A percentile compares a stretch with the other conserved stretches of the same genome.
Evolutionary conservation across 30 jellyfish, hydroid and myxozoan species (phyloP).

Genomic region (Chironex yamaguchii): DNA sequence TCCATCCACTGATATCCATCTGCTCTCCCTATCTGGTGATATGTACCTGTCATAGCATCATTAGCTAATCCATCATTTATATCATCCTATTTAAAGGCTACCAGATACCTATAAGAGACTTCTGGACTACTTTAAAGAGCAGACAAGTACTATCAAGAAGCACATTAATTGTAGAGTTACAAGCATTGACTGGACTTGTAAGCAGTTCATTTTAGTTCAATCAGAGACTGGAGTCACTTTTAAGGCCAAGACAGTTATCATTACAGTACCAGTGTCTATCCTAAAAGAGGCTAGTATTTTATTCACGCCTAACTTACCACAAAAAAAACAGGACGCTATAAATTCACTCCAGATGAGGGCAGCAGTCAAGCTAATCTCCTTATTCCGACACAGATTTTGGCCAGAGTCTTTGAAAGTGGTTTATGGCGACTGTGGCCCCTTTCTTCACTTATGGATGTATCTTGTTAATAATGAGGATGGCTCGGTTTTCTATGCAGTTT

Average conservation of each 20-base stretch:
- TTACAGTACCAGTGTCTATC: slow-evolving; percentile 59
- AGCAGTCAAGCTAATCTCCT: slow-evolving; percentile 63
- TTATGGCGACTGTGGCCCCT: slow-evolving; percentile 11
- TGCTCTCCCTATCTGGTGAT: too few species aligned
- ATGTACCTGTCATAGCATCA: too few species aligned
- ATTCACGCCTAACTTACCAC: slow-evolving; percentile 30
- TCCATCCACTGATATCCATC: too few species aligned
- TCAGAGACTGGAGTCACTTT: background rate
- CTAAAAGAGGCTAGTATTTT: slow-evolving; percentile 47
- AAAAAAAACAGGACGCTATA: slow-evolving; percentile 7
- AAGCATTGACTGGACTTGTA: slow-evolving; percentile 15
- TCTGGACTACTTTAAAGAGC: slow-evolving; percentile 11
- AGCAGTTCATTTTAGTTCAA: background rate
- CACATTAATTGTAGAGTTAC: slow-evolving; percentile 52
- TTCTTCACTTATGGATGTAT: slow-evolving; percentile 53
- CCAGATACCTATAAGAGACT: slow-evolving; percentile 12
- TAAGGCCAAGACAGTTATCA: background rate
- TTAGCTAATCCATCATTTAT: too few species aligned
- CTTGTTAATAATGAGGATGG: background rate
- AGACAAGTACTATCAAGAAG: slow-evolving; percentile 8
- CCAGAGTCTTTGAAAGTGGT: background rate
- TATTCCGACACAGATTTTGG: slow-evolving; percentile 55
- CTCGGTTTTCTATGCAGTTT: background rate
- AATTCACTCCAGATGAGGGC: slow-evolving; percentile 57
- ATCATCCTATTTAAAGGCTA: slow-evolving; percentile 37